Evolutionary conservation across 2,888 invertebrate species (phyloP).

Genomic region (Callinectes sapidus): DNA sequence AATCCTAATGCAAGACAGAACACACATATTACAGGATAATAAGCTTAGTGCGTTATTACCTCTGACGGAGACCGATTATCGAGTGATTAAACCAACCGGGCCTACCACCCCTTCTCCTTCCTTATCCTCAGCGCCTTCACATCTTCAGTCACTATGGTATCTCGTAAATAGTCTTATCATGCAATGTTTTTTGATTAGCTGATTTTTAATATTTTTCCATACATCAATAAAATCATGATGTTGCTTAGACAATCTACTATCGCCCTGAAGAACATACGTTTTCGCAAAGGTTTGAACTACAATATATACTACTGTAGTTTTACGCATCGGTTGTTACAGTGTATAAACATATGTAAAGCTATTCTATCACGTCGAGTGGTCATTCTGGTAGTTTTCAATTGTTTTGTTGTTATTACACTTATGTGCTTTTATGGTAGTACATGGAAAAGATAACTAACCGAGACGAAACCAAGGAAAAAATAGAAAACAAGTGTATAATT

Average conservation of each 20-base stretch:
- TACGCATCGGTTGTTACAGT: no score
- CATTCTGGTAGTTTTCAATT: no score
- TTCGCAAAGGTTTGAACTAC: no score
- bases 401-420: no score
- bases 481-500: no score
- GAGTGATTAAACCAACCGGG: not conserved
- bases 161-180: not conserved
- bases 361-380: no score
- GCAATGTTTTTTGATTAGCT: not conserved
- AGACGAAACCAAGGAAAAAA: no score
- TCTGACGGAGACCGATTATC: conserved; percentile 15
- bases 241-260: not conserved
- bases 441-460: no score
- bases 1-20: conserved; percentile 24
- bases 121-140: not conserved
- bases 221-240: not conserved
- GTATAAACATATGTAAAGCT: no score
- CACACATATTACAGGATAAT: conserved; percentile 24
- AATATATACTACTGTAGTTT: no score
- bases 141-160: not conserved
- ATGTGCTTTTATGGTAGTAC: no score
- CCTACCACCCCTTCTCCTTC: not conserved
- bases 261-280: not conserved
- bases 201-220: not conserved
- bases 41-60: not conserved